Percentiles rank a stretch among this genome's conserved stretches.
phyloP scores from a whole-genome alignment of 2,888 invertebrate species.

The Ophioninae sp. region DNA sequence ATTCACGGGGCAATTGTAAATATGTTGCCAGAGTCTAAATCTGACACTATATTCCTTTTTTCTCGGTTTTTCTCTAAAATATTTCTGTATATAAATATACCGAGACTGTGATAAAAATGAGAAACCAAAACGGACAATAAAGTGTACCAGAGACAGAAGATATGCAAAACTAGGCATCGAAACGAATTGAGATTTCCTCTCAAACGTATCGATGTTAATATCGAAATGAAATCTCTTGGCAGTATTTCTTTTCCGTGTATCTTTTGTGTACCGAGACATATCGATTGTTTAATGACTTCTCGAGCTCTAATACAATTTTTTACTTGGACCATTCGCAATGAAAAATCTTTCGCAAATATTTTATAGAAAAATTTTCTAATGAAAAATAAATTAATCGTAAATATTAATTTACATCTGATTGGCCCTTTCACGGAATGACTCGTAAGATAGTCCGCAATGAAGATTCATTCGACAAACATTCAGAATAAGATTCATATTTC shows the following conservation, averaged over 20 bases:
- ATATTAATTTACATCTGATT: neutral
- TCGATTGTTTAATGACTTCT: conserved; percentile 3
- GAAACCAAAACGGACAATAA: conserved; percentile 17
- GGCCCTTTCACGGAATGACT: neutral
- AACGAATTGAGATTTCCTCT: conserved; percentile 14
- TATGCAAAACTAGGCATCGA: conserved; percentile 7
- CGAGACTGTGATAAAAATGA: conserved; percentile 4
- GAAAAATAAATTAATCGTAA: neutral
- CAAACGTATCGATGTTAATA: conserved; percentile 41
- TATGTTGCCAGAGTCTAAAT: neutral
- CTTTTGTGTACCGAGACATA: conserved; percentile 6
- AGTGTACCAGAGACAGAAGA: neutral
- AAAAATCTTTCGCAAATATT: neutral
- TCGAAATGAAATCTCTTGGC: conserved; percentile 58
- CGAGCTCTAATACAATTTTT: neutral
- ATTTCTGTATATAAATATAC: conserved; percentile 37
- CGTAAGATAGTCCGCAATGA: neutral
- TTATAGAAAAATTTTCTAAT: neutral
- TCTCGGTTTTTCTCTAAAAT: conserved; percentile 18
- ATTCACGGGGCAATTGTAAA: conserved; percentile 2
- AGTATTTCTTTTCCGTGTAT: conserved; percentile 42
- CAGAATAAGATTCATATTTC: no score
- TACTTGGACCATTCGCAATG: neutral
- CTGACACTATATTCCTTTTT: neutral
- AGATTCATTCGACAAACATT: neutral